Evolutionary conservation across 2,797 vertebrate genomes (phyloP), one percentile per base, ranked within the genome.

Genomic region (Parauchenoglanis punctatus): DNA sequence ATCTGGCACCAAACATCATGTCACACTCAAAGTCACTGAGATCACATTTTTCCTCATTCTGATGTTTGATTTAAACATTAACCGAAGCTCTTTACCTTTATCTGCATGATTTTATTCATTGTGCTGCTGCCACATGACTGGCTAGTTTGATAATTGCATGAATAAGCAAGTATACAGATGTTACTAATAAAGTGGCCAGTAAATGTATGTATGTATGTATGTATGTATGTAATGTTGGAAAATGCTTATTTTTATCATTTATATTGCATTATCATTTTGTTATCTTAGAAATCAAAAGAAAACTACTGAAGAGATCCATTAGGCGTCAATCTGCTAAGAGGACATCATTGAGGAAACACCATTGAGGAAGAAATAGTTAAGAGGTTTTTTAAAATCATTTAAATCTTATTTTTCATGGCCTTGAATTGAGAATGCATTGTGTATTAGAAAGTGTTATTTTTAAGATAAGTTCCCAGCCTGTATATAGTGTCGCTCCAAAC

Each of bases 361-460:
- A 86, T 63, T 87, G 85, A 90, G 72, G 49, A 88, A 84, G 56
- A 85, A 61, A 25, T 85, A 88, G 65, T 63, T 86, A 86, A 90
- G 68, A 87, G 86, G 80, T 56, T 72, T 61, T 87, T 65, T 46
- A 56, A 75, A 72, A 77, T 59, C 31, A 52, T 35, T 17, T 52
- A 61, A 25, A 40, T 28, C 59, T 81, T 89, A 72, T 88, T 90
- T 88, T 89, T 61, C 58, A 52, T 85, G 89, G 61, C 87, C 86
- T 89, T 86, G 81, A 87, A 63, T 85, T 87, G 85, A 84, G 68
- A 78, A 82, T 68, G 73, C 35, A 63, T 88, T 86, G 85, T 67
- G 65, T 68, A 85, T 89, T 86, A 85, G 78, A 88, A 86, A 77
- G 54, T 70, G 54, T 78, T 76, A 80, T 81, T 86, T 85, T 61